Conservation (phyloP, 2,888 invertebrate species). For the Polylopha cassiicola region DNA sequence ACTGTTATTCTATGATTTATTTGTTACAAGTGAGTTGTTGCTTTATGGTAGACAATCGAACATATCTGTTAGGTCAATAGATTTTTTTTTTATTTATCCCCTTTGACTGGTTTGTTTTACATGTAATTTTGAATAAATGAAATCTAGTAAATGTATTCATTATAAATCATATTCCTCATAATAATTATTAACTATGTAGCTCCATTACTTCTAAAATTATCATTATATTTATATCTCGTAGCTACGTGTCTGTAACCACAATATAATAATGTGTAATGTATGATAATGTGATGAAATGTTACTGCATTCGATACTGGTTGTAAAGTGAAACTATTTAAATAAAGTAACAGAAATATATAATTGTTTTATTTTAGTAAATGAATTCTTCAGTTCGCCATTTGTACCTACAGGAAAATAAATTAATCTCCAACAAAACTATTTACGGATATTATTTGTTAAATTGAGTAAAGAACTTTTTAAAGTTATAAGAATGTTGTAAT, state of each 20-base stretch:
- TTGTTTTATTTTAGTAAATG: constrained; percentile 18
- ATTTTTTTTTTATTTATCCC: constrained; percentile 43
- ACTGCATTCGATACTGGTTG: constrained; percentile 73
- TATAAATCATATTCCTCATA: constrained; percentile 48
- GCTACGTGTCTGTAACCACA: constrained; percentile 68
- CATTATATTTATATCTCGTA: constrained; percentile 47
- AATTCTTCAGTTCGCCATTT: too few relatives aligned
- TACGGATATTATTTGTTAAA: too few relatives aligned
- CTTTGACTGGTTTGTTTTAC: constrained; percentile 49
- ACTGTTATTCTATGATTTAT: constrained; percentile 75
- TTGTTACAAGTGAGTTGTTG: constrained; percentile 74
- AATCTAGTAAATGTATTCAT: constrained; percentile 33
- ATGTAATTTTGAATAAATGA: constrained; percentile 24
- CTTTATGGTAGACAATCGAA: constrained; percentile 63
- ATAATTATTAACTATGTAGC: constrained; percentile 42
- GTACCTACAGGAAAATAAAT: too few relatives aligned
- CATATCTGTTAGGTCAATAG: constrained; percentile 65
- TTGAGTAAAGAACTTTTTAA: too few relatives aligned
- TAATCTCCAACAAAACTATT: too few relatives aligned
- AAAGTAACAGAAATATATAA: constrained; percentile 62
- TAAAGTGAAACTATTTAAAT: constrained; percentile 74
- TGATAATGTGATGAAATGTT: constrained; percentile 66
- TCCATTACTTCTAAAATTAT: constrained; percentile 45
- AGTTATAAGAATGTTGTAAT: too few relatives aligned
- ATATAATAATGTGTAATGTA: constrained; percentile 59